A percentile compares a stretch with the other conserved stretches of the same genome.
Conservation (phyloP, 1,140 invertebrate genomes). For the Drosophila ercepeae region DNA sequence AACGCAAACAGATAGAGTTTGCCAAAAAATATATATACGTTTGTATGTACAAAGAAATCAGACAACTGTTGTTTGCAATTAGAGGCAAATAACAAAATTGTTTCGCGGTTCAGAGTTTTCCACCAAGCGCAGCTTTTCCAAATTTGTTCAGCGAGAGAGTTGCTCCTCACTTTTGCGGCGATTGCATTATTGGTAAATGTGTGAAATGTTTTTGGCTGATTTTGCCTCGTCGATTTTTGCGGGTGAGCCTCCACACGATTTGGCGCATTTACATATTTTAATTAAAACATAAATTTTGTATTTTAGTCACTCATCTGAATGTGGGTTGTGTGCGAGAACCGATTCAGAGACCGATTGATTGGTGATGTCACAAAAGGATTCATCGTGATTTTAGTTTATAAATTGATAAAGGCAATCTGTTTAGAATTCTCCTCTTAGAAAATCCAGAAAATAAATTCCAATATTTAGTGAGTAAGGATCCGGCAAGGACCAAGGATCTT, state of each 20-base stretch:
- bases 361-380: conserved; percentile 15
- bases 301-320: conserved; percentile 30
- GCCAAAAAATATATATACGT: neutral
- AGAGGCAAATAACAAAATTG: conserved; percentile 77
- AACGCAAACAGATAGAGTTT: neutral
- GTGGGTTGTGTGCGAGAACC: conserved; percentile 19
- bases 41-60: conserved; percentile 22
- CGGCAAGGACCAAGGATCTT: too few species aligned
- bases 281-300: conserved; percentile 76
- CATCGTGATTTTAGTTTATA: neutral
- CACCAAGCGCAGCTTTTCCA: conserved; percentile 42
- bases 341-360: conserved; percentile 22
- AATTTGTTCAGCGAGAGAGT: conserved; percentile 34
- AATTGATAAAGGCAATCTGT: too few species aligned
- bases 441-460: too few species aligned
- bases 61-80: conserved; percentile 73
- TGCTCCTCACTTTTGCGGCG: conserved; percentile 27
- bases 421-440: too few species aligned
- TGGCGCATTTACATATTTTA: conserved; percentile 77
- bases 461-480: too few species aligned
- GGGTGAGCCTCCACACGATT: conserved; percentile 48
- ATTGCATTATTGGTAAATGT: conserved; percentile 75
- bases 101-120: conserved; percentile 52
- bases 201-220: conserved; percentile 71
- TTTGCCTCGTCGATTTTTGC: conserved; percentile 25